Percentiles rank a stretch among this genome's conserved stretches.
Evolutionary conservation across 2,113 vertebrate genomes (phyloP).

Genomic region (Vanacampus margaritifer): DNA sequence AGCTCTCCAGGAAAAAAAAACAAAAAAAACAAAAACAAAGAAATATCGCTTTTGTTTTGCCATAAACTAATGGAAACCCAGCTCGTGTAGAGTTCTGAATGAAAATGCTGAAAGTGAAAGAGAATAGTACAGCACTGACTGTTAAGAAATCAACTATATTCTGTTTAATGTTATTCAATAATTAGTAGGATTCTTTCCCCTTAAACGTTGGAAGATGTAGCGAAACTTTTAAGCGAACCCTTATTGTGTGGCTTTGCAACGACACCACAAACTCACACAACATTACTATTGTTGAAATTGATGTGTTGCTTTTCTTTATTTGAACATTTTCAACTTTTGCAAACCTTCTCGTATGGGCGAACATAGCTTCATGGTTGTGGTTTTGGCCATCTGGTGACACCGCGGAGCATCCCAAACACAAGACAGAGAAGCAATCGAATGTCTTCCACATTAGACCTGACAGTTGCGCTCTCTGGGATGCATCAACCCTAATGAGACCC

Average conservation of each 20-base stretch:
- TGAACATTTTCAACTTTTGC: not conserved
- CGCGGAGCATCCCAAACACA: constrained; percentile 38
- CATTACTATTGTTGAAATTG: not conserved
- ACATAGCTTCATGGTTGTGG: constrained; percentile 13
- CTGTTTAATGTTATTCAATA: no score
- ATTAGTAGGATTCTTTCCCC: not conserved
- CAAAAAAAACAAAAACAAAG: no score
- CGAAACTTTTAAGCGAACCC: not conserved
- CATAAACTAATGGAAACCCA: no score
- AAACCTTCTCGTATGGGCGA: not conserved
- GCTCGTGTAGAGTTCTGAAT: not conserved
- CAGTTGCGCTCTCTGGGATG: constrained; percentile 58
- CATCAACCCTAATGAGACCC: constrained; percentile 50
- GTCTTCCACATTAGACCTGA: constrained; percentile 54
- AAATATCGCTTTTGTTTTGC: no score
- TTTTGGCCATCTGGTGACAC: constrained; percentile 18
- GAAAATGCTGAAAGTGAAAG: not conserved
- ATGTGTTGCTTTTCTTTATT: not conserved
- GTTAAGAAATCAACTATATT: no score
- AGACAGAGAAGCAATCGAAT: constrained; percentile 42
- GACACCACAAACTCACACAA: not conserved
- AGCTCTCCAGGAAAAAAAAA: no score
- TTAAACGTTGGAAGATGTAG: not conserved
- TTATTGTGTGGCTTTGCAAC: not conserved
- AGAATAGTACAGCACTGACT: not conserved